Conservation (phyloP, 2,888 invertebrate genomes). For the Dilophus febrilis region DNA sequence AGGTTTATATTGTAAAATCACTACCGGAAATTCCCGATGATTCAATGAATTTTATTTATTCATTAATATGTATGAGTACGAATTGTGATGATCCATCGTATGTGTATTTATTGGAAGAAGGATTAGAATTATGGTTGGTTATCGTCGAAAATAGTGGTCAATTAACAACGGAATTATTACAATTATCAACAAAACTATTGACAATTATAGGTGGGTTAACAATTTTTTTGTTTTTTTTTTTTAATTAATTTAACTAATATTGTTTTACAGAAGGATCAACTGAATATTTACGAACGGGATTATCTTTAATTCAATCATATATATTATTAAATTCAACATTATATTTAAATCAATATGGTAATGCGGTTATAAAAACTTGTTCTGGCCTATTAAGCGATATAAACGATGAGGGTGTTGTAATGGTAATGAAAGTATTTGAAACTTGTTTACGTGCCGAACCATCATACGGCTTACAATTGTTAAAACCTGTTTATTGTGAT, state of each 20-base stretch:
- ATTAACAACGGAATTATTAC: slow-evolving; percentile 46
- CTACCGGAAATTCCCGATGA: slow-evolving; percentile 39
- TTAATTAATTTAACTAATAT: neutral
- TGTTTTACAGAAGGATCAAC: slow-evolving; percentile 56
- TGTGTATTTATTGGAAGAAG: slow-evolving; percentile 84
- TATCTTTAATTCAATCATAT: slow-evolving; percentile 70
- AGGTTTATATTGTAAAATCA: slow-evolving; percentile 60
- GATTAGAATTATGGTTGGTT: slow-evolving; percentile 75
- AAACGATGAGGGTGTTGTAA: slow-evolving; percentile 51
- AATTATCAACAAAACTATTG: slow-evolving; percentile 56
- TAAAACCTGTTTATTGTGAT: slow-evolving; percentile 43
- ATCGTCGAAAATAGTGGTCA: slow-evolving; percentile 59
- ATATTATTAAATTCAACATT: slow-evolving; percentile 61
- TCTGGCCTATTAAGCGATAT: slow-evolving; percentile 63
- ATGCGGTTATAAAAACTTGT: slow-evolving; percentile 48
- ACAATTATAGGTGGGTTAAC: slow-evolving; percentile 46
- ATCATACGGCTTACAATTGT: slow-evolving; percentile 50
- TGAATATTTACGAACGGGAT: slow-evolving; percentile 60
- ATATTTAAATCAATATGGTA: slow-evolving; percentile 55
- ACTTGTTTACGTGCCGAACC: slow-evolving; percentile 59
- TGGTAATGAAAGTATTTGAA: slow-evolving; percentile 57
- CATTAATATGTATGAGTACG: slow-evolving; percentile 56
- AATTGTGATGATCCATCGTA: slow-evolving; percentile 62
- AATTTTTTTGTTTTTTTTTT: neutral
- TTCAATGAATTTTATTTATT: slow-evolving; percentile 45